These are phyloP conservation scores for Eupithecia pulchellata DNA, from an alignment of 2,888 invertebrate species.

Conservation along the genomic window DNA sequence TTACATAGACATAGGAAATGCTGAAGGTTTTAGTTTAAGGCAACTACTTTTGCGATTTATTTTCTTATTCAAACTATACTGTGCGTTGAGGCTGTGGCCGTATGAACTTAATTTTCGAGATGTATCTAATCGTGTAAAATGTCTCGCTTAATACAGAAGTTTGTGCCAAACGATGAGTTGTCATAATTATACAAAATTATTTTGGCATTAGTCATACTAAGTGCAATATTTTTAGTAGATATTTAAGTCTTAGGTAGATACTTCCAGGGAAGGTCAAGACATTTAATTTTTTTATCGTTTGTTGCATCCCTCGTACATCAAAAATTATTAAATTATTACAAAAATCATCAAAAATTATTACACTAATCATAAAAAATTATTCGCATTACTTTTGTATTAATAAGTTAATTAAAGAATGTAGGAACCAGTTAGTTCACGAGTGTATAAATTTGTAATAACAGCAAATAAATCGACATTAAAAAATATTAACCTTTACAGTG, in stretches of 20 bases:
- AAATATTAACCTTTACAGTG: no score
- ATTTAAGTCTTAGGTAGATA: background rate
- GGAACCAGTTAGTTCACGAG: no score
- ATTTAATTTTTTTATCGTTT: no score
- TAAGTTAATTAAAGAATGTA: no score
- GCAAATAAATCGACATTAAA: no score
- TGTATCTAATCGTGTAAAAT: background rate
- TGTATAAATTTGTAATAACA: no score
- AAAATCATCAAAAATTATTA: no score
- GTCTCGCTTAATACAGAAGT: background rate
- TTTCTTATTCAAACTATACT: background rate
- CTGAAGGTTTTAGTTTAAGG: background rate
- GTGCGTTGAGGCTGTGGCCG: background rate
- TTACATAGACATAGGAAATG: conserved; percentile 7
- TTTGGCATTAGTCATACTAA: background rate
- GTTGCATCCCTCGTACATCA: no score
- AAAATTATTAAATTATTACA: no score
- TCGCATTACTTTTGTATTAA: no score
- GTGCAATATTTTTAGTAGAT: background rate
- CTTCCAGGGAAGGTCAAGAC: background rate
- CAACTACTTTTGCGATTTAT: background rate
- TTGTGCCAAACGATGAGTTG: background rate
- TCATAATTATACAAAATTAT: no score
- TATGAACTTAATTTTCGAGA: background rate
- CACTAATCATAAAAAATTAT: no score